These are phyloP conservation scores for Aurelia aurita complex sp. Pacific DNA, from an alignment of 30 jellyfish, hydroid and myxozoan genomes.

Conservation along the genomic window DNA sequence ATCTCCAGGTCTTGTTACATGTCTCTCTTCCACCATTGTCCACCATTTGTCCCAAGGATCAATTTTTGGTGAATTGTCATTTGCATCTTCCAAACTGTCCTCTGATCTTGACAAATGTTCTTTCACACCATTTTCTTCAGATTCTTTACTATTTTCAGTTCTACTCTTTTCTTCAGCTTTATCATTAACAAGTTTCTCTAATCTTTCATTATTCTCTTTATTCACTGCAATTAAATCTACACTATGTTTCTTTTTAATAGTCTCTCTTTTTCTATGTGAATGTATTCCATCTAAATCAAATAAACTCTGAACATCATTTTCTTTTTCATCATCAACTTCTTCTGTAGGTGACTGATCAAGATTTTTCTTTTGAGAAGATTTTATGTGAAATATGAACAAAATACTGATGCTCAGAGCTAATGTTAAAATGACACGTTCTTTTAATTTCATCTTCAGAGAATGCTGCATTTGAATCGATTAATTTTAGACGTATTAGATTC, in stretches of 20 bases:
- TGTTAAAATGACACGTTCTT: constrained; percentile 63
- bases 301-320: not conserved
- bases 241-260: not conserved
- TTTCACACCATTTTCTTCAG: not conserved
- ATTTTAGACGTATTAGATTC: no score
- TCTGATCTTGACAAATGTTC: no score
- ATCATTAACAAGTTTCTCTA: not conserved
- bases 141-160: not conserved
- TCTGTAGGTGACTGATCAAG: not conserved
- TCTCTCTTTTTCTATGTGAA: constrained; percentile 21
- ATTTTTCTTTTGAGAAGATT: constrained; percentile 6
- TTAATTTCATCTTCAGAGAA: constrained; percentile 57
- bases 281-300: constrained; percentile 32
- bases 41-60: constrained; percentile 97
- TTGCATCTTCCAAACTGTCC: no score
- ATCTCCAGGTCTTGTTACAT: constrained; percentile 57
- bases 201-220: not conserved
- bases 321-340: not conserved
- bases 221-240: not conserved
- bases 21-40: constrained; percentile 81
- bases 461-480: no score
- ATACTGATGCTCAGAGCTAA: constrained; percentile 34
- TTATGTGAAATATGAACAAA: constrained; percentile 18
- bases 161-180: not conserved
- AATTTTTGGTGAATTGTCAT: no score